Base-by-base conservation (phyloP, 2,113 vertebrate species). In the Hemiprocne comata region DNA sequence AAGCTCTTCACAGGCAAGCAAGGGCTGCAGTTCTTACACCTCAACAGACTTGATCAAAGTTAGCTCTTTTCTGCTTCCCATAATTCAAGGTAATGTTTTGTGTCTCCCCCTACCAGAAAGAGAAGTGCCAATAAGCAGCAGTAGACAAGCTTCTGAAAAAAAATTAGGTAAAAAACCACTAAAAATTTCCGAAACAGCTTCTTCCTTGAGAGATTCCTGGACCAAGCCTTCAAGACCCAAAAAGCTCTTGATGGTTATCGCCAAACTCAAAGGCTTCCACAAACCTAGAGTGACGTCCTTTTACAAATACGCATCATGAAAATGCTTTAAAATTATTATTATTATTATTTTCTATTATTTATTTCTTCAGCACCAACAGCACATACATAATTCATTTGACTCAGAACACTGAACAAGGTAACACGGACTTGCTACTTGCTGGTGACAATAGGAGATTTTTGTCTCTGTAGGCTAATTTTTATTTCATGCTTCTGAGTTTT, bases 401-500 rank as follows among this genome's bases (percentile, higher is more conserved):
- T 67, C 26, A 81, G 44, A 94, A 78, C 11, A 53, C 55, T 28
- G 60, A 82, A 13, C 51, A 61, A 87, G 71, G 44, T 74, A 92
- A 79, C 31, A 46, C 0, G 5, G 58, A 29, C 55, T 42, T 40
- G 51, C 60, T 84, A 38, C 72, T 80, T 67, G 29, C 44, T 67
- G 34, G 60, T 31, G 34, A 48, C 51, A 62, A 70, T 8, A 61
- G 33, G 48, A 84, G 29, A 53, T 38, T 57, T 95, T 88, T 61
- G 21, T 74, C 51, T 64, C 82, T 65, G 26, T 44, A 70, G 91
- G 72, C 38, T 87, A 62, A 87, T 83, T 89, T 94, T 88, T 90
- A 80, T 89, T 78, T 89, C n/a, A 79, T 81, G 42, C 66, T 64
- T 79, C 36, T 72, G 70, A 75, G 38, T 72, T 96, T 92, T 80